These are phyloP conservation scores for Pteronura brasiliensis DNA, from an alignment of 2,113 vertebrate genomes.

Conservation along the genomic window DNA sequence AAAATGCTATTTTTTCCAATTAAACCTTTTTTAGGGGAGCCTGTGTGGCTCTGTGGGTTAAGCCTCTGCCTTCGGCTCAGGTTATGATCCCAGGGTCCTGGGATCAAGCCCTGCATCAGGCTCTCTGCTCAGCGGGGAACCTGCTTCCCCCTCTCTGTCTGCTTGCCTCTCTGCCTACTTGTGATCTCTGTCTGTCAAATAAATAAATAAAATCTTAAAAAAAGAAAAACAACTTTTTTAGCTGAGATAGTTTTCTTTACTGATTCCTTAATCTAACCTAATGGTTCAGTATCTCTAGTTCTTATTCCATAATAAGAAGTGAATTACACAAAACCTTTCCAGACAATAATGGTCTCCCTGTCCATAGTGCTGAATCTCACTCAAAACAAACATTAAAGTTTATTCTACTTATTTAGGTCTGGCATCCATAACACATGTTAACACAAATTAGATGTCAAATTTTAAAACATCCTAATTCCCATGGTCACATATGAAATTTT, in stretches of 20 bases:
- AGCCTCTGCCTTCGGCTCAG: too few species aligned
- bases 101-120: too few species aligned
- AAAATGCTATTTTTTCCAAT: not conserved
- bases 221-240: not conserved
- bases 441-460: not conserved
- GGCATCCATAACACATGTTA: not conserved
- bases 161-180: too few species aligned
- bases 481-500: not conserved
- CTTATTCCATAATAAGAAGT: not conserved
- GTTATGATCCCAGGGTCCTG: too few species aligned
- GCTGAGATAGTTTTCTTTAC: not conserved
- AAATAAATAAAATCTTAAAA: not conserved
- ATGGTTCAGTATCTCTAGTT: not conserved
- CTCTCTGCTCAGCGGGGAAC: too few species aligned
- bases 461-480: not conserved
- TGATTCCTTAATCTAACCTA: not conserved
- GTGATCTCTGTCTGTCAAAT: too few species aligned
- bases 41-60: too few species aligned
- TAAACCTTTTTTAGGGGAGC: not conserved
- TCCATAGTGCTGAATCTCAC: slow-evolving; percentile 44
- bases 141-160: too few species aligned
- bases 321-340: not conserved
- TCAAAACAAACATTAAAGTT: not conserved
- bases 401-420: not conserved
- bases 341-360: not conserved